phyloP scores from a whole-genome alignment of 2,113 vertebrate species.

The Stigmatopora argus region DNA sequence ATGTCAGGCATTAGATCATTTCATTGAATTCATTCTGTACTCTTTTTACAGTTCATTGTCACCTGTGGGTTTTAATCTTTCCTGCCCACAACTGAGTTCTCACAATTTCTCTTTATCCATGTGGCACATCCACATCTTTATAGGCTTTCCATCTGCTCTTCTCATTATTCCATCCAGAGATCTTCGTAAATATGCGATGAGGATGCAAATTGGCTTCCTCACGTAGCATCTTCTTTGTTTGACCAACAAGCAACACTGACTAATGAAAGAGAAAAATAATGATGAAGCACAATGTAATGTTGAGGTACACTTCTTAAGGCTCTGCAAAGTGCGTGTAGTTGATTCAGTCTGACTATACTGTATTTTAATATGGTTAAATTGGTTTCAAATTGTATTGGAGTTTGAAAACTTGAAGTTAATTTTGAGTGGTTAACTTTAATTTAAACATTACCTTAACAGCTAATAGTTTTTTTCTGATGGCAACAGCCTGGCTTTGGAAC shows the following conservation, averaged over 20 bases:
- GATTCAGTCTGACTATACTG: no score
- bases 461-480: no score
- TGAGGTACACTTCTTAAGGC: no score
- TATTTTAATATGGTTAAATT: no score
- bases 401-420: no score
- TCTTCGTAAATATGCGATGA: neutral
- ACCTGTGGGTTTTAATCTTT: neutral
- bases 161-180: neutral
- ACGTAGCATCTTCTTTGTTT: neutral
- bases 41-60: neutral
- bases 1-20: constrained; percentile 28
- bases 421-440: no score
- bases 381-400: no score
- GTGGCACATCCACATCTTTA: constrained; percentile 13
- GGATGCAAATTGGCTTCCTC: neutral
- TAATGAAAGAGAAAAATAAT: neutral
- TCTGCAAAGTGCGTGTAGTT: no score
- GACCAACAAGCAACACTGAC: neutral
- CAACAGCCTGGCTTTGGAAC: no score
- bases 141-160: neutral
- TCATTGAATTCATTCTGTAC: constrained; percentile 11
- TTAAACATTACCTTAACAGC: no score
- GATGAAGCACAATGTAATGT: neutral
- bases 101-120: constrained; percentile 8
- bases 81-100: neutral